Conservation (phyloP, 2,113 vertebrate species). For the Chloebia gouldiae region DNA sequence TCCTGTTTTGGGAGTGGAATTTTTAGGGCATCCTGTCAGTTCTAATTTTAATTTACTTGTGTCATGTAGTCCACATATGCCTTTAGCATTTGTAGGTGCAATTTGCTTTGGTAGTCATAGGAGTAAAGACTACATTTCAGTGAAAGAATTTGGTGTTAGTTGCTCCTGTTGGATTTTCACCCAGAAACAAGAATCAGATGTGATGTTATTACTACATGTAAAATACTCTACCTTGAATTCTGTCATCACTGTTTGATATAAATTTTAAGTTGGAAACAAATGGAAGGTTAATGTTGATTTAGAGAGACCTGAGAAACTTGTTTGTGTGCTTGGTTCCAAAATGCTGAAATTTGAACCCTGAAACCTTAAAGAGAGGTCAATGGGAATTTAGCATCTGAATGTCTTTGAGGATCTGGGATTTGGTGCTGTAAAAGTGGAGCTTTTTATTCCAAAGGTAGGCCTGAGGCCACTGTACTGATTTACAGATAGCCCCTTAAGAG, state of each 20-base stretch:
- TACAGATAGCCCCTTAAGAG: not conserved
- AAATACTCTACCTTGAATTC: not conserved
- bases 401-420: not conserved
- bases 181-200: not conserved
- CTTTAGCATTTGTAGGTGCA: not conserved
- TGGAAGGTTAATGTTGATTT: not conserved
- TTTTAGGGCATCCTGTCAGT: not conserved
- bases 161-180: not conserved
- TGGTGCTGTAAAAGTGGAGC: not conserved
- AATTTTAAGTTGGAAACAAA: conserved; percentile 7
- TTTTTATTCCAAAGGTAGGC: not conserved
- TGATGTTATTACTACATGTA: not conserved
- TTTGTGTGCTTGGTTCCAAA: not conserved
- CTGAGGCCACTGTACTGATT: not conserved
- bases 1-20: not conserved
- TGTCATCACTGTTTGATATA: conserved; percentile 1
- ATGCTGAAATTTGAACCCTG: not conserved
- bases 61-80: not conserved
- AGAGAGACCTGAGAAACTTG: not conserved
- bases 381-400: conserved; percentile 6
- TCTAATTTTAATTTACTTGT: not conserved
- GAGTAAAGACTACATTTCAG: not conserved
- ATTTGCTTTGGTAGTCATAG: not conserved
- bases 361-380: not conserved
- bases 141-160: not conserved